Evolutionary conservation across 2,797 vertebrate genomes (phyloP).

Genomic region (Bradypodion ventrale): DNA sequence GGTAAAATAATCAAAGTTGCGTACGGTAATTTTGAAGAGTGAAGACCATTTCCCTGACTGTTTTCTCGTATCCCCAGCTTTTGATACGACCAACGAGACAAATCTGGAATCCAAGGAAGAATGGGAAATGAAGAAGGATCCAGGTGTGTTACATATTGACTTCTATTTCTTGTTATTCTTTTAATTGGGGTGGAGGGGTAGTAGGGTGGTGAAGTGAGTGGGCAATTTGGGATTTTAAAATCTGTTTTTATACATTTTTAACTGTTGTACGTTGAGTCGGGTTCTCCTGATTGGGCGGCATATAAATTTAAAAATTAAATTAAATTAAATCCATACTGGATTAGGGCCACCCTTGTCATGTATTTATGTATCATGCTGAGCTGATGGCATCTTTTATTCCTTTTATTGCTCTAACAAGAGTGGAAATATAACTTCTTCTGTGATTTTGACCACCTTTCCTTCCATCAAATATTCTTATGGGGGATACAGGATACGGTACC

Average conservation of each 20-base stretch:
- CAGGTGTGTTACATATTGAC: conserved; percentile 41
- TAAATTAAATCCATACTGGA: neutral
- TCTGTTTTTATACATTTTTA: too few species aligned
- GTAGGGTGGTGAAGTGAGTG: too few species aligned
- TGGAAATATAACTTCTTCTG: neutral
- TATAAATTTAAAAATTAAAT: too few species aligned
- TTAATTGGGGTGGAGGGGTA: too few species aligned
- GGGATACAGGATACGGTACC: neutral
- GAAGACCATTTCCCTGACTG: neutral
- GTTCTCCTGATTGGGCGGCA: too few species aligned
- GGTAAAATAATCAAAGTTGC: conserved; percentile 64
- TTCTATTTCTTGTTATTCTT: too few species aligned
- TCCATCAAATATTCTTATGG: neutral
- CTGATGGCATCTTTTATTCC: neutral
- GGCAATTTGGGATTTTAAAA: too few species aligned
- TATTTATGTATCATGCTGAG: neutral
- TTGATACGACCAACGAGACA: conserved; percentile 78
- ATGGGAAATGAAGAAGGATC: neutral
- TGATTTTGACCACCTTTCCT: neutral
- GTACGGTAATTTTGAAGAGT: neutral
- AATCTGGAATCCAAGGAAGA: conserved; percentile 44
- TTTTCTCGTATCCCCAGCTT: conserved; percentile 66
- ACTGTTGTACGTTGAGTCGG: too few species aligned
- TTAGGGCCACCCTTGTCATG: too few species aligned
- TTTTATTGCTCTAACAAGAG: neutral